Evolutionary conservation across 2,797 vertebrate genomes (phyloP).

Genomic region (Champsocephalus gunnari): DNA sequence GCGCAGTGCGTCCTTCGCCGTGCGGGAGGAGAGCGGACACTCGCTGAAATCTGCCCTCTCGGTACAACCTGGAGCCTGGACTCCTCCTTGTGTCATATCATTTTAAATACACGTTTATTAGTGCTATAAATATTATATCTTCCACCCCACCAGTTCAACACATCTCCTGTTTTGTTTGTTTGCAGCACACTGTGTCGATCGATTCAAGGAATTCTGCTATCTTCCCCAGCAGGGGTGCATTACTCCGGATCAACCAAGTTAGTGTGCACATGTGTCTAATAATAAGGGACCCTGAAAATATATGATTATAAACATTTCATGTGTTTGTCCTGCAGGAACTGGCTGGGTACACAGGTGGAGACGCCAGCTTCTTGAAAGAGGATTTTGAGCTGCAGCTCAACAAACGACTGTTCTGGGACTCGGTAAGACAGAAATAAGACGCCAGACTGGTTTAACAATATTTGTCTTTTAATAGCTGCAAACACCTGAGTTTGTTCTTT

Average conservation of each 20-base stretch:
- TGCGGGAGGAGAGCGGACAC: conserved; percentile 96
- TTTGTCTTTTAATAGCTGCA: not conserved
- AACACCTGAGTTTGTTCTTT: not conserved
- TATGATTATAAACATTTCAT: not conserved
- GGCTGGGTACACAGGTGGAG: conserved; percentile 94
- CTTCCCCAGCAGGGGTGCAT: conserved; percentile 91
- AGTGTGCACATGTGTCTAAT: conserved; percentile 11
- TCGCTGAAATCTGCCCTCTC: conserved; percentile 94
- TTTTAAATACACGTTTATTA: not conserved
- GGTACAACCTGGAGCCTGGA: conserved; percentile 70
- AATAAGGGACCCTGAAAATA: not conserved
- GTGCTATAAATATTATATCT: not conserved
- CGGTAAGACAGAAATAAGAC: conserved; percentile 79
- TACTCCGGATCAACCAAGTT: conserved; percentile 96
- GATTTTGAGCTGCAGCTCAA: conserved; percentile 96
- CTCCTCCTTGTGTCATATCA: accelerated
- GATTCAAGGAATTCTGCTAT: conserved; percentile 95
- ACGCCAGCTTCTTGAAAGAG: conserved; percentile 94
- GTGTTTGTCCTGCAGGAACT: conserved; percentile 85
- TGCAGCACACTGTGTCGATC: conserved; percentile 92
- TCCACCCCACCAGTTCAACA: not conserved
- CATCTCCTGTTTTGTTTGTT: conserved; percentile 11
- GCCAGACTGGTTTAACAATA: not conserved
- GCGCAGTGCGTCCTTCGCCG: conserved; percentile 94
- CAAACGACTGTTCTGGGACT: conserved; percentile 89